Conservation (phyloP, 1,140 invertebrate species). For the Trichonephila clavata region DNA sequence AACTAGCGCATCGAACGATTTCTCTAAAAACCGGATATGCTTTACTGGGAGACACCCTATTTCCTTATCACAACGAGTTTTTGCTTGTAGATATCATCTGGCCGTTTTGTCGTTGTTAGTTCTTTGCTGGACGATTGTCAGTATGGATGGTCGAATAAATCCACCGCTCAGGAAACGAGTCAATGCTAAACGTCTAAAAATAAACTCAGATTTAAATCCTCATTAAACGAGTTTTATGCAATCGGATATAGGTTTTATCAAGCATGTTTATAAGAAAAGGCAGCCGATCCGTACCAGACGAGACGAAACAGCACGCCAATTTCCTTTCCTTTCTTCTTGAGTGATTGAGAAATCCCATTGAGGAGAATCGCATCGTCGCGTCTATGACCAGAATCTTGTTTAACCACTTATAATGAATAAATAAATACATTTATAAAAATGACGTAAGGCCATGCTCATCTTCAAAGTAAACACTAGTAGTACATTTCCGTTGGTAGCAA, state of each 20-base stretch:
- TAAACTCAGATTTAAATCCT: slow-evolving; percentile 3
- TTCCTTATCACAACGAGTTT: slow-evolving; percentile 39
- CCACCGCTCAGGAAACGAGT: not conserved
- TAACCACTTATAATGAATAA: slow-evolving; percentile 25
- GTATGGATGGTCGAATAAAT: not conserved
- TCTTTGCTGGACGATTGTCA: not conserved
- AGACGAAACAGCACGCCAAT: not conserved
- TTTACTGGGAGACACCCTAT: not conserved
- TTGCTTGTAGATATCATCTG: slow-evolving; percentile 14
- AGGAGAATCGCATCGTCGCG: not conserved
- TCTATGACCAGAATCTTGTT: slow-evolving; percentile 13
- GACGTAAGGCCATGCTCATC: not conserved
- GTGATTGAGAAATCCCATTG: slow-evolving; percentile 11
- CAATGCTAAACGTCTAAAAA: slow-evolving; percentile 1
- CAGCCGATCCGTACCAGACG: not conserved
- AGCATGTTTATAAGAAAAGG: not conserved
- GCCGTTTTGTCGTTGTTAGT: slow-evolving; percentile 27
- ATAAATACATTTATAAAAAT: not conserved
- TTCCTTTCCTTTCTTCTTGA: slow-evolving; percentile 4
- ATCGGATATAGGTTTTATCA: not conserved
- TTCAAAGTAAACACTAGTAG: not conserved
- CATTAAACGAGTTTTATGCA: slow-evolving; percentile 10
- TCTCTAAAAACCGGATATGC: slow-evolving; percentile 29
- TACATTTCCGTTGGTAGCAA: not conserved
- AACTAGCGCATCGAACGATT: not conserved